Conservation (phyloP, 2,888 invertebrate species). For the Thecocarcelia acutangulata region DNA sequence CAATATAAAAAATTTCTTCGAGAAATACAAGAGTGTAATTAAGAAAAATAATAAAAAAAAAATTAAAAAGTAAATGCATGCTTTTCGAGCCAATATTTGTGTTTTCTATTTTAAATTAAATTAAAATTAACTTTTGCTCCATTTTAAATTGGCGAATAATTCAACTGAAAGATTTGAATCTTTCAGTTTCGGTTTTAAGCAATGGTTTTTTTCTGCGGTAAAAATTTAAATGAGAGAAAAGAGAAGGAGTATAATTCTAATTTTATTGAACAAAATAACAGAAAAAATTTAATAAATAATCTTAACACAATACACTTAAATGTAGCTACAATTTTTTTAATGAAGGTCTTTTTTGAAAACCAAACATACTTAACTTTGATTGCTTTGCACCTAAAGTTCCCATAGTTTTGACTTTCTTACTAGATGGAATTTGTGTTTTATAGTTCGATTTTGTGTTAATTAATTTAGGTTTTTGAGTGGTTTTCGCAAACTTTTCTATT, state of each 20-base stretch:
- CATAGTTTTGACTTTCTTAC: slow-evolving; percentile 17
- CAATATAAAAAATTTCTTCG: too few species aligned
- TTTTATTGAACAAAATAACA: slow-evolving; percentile 9
- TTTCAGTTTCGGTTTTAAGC: too few species aligned
- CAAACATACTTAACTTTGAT: slow-evolving; percentile 85
- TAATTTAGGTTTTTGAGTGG: slow-evolving; percentile 42
- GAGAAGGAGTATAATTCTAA: neutral
- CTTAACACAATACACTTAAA: slow-evolving; percentile 14
- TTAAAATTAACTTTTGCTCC: too few species aligned
- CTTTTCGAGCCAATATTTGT: too few species aligned
- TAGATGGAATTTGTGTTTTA: slow-evolving; percentile 38
- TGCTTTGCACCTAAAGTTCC: slow-evolving; percentile 80
- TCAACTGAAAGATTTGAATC: too few species aligned
- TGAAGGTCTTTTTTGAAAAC: slow-evolving; percentile 85
- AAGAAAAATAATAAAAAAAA: too few species aligned
- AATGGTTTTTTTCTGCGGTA: too few species aligned
- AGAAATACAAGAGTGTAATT: too few species aligned
- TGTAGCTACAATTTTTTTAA: slow-evolving; percentile 72
- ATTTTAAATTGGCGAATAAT: too few species aligned
- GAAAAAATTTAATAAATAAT: neutral
- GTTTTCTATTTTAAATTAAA: too few species aligned
- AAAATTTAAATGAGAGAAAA: too few species aligned
- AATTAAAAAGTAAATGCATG: too few species aligned
- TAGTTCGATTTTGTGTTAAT: slow-evolving; percentile 66
- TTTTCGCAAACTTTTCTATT: neutral